Percentiles rank a stretch among this genome's conserved stretches.
Evolutionary conservation across 37 sponge, comb jelly and placozoan genomes (phyloP).

Genomic region (Chondrilla cf. caribensis): DNA sequence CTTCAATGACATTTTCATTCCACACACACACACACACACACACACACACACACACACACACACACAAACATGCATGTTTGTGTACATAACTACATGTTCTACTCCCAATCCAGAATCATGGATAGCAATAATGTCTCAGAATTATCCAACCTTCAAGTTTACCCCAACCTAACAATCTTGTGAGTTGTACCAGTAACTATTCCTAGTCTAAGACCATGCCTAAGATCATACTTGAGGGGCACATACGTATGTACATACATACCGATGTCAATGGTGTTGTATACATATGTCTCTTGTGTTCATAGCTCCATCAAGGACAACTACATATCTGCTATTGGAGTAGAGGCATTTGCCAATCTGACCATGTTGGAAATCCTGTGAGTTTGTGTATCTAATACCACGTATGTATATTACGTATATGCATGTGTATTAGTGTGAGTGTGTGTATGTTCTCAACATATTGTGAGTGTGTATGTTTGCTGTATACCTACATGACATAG

Average conservation of each 20-base stretch:
- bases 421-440: constrained; percentile 18
- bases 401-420: constrained; percentile 25
- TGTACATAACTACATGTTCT: no score
- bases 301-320: constrained; percentile 45
- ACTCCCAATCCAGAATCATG: constrained; percentile 3
- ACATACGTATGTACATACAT: neutral
- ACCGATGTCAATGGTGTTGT: no score
- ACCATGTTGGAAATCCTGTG: constrained; percentile 25
- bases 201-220: no score
- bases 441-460: neutral
- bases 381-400: neutral
- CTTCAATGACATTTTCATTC: no score
- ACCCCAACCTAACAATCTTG: constrained; percentile 18
- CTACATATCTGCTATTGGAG: constrained; percentile 11
- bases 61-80: no score
- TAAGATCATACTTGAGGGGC: no score
- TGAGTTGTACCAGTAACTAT: neutral
- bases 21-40: no score
- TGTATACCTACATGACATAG: no score
- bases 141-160: constrained; percentile 5
- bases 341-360: constrained; percentile 33
- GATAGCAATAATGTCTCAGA: neutral
- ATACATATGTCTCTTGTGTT: neutral
- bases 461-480: neutral
- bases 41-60: no score